Evolutionary conservation across 2,888 invertebrate genomes (phyloP), one percentile per base, ranked within the genome.

Genomic region (Cosmia trapezina): DNA sequence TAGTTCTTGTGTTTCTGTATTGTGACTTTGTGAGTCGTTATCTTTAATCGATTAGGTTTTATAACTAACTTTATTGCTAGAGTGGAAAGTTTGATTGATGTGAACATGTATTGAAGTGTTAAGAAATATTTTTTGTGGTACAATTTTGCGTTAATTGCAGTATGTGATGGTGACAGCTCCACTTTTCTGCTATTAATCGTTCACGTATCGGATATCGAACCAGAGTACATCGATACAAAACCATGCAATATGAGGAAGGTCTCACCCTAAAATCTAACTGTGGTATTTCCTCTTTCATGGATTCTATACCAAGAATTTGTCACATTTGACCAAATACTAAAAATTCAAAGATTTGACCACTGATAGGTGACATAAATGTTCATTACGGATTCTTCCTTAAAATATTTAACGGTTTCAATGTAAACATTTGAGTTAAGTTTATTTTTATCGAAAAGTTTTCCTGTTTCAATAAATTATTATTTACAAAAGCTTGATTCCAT

Each of bases 1-100:
- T 70, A 65, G 83, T 37, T 54, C 17, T 2, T 4, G 14, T 11
- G 49, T 19, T 49, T 4, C 22, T 33, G 47, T 45, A 60, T 72
- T 62, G 19, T 74, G 28, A 41, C 64, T 80, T 47, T 72, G 75
- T 67, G 74, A 75, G 69, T 71, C 73, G 76, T 78, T 77, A 86
- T 72, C 81, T 56, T 9, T 78, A 78, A 86, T 86, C 86, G 84
- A 84, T 86, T 84, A 80, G 54, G 57, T 78, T 86, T 86, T 84
- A 78, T 74, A 61, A 67, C 67, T 41, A 53, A 69, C 41, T 78
- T 86, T 86, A 86, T 76, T 56, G 70, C 70, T 33, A 43, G 49
- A 66, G 51, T 84, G 43, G 62, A 61, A 67, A 65, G 62, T 74
- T 60, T 84, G 86, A 84, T 84, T 84, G 71, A 84, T 84, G 70